Evolutionary conservation across 2,797 vertebrate genomes (phyloP).

Genomic region (Heterohyrax brucei): DNA sequence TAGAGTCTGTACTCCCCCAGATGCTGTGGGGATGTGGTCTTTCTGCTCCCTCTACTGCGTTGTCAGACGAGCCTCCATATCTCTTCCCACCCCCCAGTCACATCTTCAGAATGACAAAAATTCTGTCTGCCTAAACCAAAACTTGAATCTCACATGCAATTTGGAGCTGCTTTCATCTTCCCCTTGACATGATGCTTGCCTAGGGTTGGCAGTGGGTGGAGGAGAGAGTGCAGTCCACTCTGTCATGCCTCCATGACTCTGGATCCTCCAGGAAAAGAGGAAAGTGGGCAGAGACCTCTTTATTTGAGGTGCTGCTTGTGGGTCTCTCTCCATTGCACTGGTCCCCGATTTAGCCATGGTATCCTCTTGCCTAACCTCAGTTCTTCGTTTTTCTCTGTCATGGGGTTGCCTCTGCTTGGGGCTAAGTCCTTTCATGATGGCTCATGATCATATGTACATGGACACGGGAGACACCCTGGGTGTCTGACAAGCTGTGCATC

Average conservation of each 20-base stretch:
- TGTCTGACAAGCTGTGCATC: too few relatives aligned
- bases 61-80: not conserved
- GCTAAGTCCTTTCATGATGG: too few relatives aligned
- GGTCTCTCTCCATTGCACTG: too few relatives aligned
- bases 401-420: too few relatives aligned
- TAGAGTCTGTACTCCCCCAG: not conserved
- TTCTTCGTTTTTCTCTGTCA: too few relatives aligned
- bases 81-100: not conserved
- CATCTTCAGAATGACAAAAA: not conserved
- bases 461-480: too few relatives aligned
- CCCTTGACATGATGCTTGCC: rapidly evolving
- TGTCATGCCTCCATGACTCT: rapidly evolving
- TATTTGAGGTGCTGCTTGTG: not conserved
- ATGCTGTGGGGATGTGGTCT: not conserved
- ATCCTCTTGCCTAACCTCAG: too few relatives aligned
- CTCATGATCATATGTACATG: too few relatives aligned
- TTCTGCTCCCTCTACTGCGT: not conserved
- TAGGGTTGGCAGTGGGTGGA: not conserved
- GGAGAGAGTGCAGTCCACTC: not conserved
- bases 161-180: not conserved
- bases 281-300: not conserved
- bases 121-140: not conserved
- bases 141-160: not conserved
- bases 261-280: not conserved
- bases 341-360: too few relatives aligned